Evolutionary conservation across 1,140 invertebrate species (phyloP).

Genomic region (Araneus ventricosus): DNA sequence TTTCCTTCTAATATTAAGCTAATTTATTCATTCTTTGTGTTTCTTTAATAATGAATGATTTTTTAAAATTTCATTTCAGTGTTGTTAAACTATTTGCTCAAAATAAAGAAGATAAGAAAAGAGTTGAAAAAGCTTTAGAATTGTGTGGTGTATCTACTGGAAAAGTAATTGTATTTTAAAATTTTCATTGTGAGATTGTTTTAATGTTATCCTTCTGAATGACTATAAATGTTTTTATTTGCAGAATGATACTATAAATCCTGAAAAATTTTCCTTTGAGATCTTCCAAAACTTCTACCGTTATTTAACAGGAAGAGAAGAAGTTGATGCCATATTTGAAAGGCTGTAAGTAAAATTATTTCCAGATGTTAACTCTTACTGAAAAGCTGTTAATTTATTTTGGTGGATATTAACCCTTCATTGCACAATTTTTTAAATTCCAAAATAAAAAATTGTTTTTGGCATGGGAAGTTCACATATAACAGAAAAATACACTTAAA

Average conservation of each 20-base stretch:
- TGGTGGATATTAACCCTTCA: too few species aligned
- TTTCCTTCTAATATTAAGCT: too few species aligned
- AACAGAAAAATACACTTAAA: too few species aligned
- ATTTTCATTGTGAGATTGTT: not conserved
- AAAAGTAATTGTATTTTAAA: conserved; percentile 84
- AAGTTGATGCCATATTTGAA: conserved; percentile 94
- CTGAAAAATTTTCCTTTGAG: conserved; percentile 94
- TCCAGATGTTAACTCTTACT: too few species aligned
- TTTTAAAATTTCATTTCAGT: conserved; percentile 81
- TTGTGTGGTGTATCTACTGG: conserved; percentile 90
- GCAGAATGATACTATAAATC: conserved; percentile 90
- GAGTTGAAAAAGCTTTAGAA: conserved; percentile 95
- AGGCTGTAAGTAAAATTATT: conserved; percentile 85
- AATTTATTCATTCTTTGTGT: too few species aligned
- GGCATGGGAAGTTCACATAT: too few species aligned
- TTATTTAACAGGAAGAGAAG: conserved; percentile 90
- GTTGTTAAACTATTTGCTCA: conserved; percentile 94
- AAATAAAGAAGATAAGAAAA: conserved; percentile 95
- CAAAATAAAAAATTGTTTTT: too few species aligned
- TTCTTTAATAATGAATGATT: not conserved
- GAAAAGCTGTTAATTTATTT: too few species aligned
- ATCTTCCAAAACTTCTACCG: conserved; percentile 97
- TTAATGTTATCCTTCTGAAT: not conserved
- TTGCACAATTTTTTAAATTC: too few species aligned
- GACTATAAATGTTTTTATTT: conserved; percentile 45